Evolutionary conservation across 2,113 vertebrate genomes (phyloP).

Genomic region (Murina feae): DNA sequence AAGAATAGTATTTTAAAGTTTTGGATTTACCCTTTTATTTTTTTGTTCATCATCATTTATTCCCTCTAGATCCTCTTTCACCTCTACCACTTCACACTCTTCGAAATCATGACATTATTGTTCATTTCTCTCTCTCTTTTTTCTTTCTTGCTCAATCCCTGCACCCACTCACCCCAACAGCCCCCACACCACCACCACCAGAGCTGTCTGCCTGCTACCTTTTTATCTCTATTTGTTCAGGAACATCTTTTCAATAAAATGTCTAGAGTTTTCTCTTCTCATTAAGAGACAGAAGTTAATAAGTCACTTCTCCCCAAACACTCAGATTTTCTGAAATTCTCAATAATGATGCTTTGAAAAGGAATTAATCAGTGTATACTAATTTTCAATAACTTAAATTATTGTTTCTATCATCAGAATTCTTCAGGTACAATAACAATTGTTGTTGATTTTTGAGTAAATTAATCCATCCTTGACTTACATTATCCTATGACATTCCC

Average conservation of each 20-base stretch:
- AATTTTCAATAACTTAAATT: constrained; percentile 54
- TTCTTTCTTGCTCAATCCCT: no score
- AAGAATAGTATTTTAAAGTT: not conserved
- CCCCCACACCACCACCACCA: no score
- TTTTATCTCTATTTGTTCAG: not conserved
- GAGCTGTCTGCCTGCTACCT: no score
- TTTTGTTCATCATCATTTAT: no score
- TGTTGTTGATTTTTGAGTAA: not conserved
- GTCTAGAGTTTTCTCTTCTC: not conserved
- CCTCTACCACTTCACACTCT: no score
- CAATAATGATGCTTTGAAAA: constrained; percentile 25
- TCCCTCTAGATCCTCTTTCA: no score
- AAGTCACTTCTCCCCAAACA: not conserved
- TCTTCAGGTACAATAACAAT: constrained; percentile 11
- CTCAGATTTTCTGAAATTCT: constrained; percentile 37
- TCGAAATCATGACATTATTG: no score
- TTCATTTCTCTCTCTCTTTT: no score
- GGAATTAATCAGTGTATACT: constrained; percentile 4
- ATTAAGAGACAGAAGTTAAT: constrained; percentile 33
- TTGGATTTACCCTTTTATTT: not conserved
- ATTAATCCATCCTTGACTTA: not conserved
- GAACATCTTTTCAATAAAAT: not conserved
- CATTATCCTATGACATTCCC: not conserved
- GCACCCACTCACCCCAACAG: no score
- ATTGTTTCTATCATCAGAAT: constrained; percentile 32